These are phyloP conservation scores for Gallinago media DNA, from an alignment of 2,113 vertebrate genomes.

Conservation along the genomic window DNA sequence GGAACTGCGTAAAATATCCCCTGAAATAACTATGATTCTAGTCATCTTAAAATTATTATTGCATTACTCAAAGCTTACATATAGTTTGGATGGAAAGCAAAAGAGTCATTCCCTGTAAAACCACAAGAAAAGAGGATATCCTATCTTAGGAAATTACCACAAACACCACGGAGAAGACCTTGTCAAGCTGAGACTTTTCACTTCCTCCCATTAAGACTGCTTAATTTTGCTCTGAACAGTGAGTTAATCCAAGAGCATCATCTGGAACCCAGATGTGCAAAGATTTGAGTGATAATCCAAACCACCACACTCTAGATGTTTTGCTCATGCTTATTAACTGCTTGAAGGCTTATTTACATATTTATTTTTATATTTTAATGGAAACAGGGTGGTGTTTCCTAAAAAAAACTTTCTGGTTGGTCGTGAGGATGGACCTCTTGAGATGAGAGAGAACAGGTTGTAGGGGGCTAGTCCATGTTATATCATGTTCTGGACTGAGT, in stretches of 20 bases:
- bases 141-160: neutral
- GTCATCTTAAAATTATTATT: neutral
- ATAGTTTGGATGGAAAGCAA: neutral
- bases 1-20: neutral
- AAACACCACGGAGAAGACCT: neutral
- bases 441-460: neutral
- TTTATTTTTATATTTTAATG: neutral
- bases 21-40: neutral
- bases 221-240: neutral
- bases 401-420: neutral
- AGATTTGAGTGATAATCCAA: neutral
- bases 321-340: neutral
- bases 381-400: neutral
- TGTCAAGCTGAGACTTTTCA: neutral
- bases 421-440: neutral
- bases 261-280: neutral
- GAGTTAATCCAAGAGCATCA: neutral
- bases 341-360: neutral
- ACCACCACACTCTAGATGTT: neutral
- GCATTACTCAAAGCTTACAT: neutral
- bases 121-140: neutral
- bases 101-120: neutral
- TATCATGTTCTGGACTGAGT: neutral
- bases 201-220: neutral
- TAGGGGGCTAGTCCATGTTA: neutral